phyloP scores from a whole-genome alignment of 2,113 vertebrate genomes.

The Neolamprologus fasciatus region DNA sequence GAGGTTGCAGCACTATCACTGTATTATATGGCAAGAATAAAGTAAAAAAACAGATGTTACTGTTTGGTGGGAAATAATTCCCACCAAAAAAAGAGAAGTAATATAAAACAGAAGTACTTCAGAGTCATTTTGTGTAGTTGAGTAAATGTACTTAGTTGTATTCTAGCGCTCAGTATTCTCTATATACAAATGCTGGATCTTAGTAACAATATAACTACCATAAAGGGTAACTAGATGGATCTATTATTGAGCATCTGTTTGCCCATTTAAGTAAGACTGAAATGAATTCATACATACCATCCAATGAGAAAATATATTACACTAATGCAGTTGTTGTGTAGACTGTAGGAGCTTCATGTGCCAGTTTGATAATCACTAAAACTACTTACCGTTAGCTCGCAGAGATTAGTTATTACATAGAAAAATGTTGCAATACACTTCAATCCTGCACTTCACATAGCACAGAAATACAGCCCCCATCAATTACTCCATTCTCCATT shows the following conservation, averaged over 20 bases:
- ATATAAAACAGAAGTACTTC: background rate
- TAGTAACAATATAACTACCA: background rate
- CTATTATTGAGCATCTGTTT: fast-evolving
- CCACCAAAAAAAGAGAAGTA: background rate
- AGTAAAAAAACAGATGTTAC: background rate
- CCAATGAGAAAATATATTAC: background rate
- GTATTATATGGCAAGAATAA: background rate
- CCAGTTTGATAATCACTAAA: background rate
- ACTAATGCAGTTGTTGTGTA: background rate
- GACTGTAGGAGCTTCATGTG: background rate
- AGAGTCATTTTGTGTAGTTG: background rate
- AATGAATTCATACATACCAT: background rate
- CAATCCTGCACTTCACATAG: background rate
- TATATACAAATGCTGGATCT: background rate
- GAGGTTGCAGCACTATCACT: background rate
- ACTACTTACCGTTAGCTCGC: background rate
- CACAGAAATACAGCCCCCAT: background rate
- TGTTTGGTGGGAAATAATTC: background rate
- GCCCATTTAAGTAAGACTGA: background rate
- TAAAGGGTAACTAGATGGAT: background rate
- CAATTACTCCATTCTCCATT: background rate
- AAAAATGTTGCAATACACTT: background rate
- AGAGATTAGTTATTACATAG: background rate
- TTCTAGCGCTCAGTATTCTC: background rate
- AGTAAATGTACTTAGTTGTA: background rate